A percentile compares a stretch with the other conserved stretches of the same genome.
Evolutionary conservation across 2,797 vertebrate species (phyloP).

Genomic region (Scolopax bukidnonensis): DNA sequence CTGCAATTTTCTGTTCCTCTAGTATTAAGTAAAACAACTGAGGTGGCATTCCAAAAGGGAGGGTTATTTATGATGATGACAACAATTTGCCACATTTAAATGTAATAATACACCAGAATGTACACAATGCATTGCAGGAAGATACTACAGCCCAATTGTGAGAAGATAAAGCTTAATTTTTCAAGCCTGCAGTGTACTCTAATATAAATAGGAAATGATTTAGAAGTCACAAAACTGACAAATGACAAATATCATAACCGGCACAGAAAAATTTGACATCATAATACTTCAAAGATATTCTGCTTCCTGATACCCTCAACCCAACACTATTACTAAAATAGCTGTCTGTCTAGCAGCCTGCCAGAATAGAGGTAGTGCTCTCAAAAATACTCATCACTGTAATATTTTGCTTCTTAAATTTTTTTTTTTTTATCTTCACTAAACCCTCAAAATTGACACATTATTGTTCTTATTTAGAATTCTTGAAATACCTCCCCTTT

Average conservation of each 20-base stretch:
- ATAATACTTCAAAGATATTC: not conserved
- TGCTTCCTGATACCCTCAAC: not conserved
- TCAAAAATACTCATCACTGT: not conserved
- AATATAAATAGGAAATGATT: not conserved
- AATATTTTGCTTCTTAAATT: constrained; percentile 18
- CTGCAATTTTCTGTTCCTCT: not conserved
- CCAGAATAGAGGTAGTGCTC: not conserved
- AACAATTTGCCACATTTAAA: not conserved
- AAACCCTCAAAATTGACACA: not conserved
- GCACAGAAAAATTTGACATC: not conserved
- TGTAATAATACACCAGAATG: not conserved
- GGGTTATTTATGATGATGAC: not conserved
- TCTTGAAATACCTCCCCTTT: not conserved
- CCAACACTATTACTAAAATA: not conserved
- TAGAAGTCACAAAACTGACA: not conserved
- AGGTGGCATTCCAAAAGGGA: not conserved
- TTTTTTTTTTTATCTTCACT: not conserved
- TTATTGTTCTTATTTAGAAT: not conserved
- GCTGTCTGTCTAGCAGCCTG: not conserved
- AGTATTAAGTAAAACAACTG: not conserved
- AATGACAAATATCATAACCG: not conserved
- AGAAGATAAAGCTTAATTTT: not conserved
- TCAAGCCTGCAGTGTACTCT: not conserved
- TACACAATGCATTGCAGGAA: not conserved
- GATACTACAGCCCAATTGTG: not conserved